Evolutionary conservation across 2,888 invertebrate species (phyloP).

Genomic region (Apamea epomidion): DNA sequence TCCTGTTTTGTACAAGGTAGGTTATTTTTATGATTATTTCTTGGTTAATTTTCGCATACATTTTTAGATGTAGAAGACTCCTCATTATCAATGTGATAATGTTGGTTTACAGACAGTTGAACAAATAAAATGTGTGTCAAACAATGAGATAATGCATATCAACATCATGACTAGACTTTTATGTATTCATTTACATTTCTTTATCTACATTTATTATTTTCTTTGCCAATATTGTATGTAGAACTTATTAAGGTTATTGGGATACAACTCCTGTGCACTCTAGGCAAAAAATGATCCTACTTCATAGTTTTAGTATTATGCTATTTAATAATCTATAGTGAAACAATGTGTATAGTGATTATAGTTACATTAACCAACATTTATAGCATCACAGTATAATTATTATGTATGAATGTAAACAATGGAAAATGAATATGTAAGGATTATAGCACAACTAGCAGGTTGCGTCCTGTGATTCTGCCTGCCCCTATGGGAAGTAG

Average conservation of each 20-base stretch:
- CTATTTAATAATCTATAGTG: too few species aligned
- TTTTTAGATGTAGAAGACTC: background rate
- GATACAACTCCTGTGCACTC: background rate
- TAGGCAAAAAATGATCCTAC: background rate
- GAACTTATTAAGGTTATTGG: background rate
- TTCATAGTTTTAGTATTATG: background rate
- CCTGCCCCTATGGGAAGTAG: background rate
- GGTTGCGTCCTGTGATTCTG: too few species aligned
- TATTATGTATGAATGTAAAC: background rate
- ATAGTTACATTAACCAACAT: background rate
- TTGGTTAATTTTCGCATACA: background rate
- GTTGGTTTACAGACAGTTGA: conserved; percentile 28
- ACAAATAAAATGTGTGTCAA: conserved; percentile 24
- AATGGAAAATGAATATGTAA: background rate
- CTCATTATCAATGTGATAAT: background rate
- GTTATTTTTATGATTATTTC: background rate
- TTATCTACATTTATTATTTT: background rate
- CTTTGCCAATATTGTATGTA: background rate
- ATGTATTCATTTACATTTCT: background rate
- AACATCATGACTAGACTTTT: background rate
- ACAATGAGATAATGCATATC: conserved; percentile 26
- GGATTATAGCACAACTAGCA: too few species aligned
- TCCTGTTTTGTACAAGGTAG: too few species aligned
- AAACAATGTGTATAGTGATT: background rate
- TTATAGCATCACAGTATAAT: background rate